Base-by-base conservation (phyloP, 2,888 invertebrate genomes). In the Drosophila nr. perissopoda region DNA sequence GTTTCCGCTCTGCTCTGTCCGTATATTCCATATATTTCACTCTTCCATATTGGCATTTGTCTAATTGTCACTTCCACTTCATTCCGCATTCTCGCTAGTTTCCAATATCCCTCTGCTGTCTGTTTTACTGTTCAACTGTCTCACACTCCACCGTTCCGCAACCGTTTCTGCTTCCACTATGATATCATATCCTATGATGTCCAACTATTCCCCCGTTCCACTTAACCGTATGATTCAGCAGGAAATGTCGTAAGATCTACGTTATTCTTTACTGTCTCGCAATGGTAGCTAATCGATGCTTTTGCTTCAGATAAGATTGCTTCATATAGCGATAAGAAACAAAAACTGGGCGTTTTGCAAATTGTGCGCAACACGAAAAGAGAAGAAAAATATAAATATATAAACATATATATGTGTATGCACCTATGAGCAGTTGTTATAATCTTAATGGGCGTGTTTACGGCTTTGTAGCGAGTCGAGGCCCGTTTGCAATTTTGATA, bases 401-500 rank as follows among this genome's bases (percentile, higher is more conserved):
- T 11, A 27, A 34, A 52, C n/a, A 31, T 13, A n/a, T 18, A 31
- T 31, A 11, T n/a, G 1, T 29, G 8, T 2, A 10, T 51, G 18
- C 36, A 16, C 16, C 36, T 36, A 7, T 36, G 16, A 36, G 4
- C 6, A 18, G 16, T 46, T 21, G 11, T 34, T 10, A 10, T 34
- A 25, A 60, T 60, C 60, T 29, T 52, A 52, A 60, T 38, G 51
- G 59, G 18, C 13, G 27, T 29, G 34, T 62, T 34, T 34, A 38
- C 27, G n/a, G 31, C n/a, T 46, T 54, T 25, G 54, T 62, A 59
- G 42, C 33, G 63, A 49, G 48, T 53, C 57, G 49, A 46, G 31
- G 29, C 64, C 52, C 63, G 34, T 65, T 70, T 25, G 27, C 31
- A 38, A 42, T 56, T 59, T 67, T 49, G 6, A 51, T 54, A 53